These are phyloP conservation scores for Tapirus terrestris DNA, from an alignment of 2,113 vertebrate species.

Conservation along the genomic window DNA sequence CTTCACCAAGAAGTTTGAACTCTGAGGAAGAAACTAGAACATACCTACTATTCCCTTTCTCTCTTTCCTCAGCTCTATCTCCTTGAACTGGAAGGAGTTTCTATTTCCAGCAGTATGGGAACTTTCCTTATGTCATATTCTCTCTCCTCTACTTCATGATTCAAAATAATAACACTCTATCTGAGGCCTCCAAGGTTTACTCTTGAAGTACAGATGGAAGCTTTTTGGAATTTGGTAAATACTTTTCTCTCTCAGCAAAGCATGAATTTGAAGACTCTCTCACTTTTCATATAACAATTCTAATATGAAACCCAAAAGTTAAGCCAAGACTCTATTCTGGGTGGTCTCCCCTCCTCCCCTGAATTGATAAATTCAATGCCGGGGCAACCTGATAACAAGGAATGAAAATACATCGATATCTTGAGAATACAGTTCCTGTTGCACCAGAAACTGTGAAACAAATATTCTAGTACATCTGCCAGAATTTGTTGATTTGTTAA, in stretches of 20 bases:
- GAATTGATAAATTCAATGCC: background rate
- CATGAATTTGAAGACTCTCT: background rate
- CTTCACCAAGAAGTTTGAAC: background rate
- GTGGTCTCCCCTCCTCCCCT: background rate
- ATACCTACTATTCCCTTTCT: too few relatives aligned
- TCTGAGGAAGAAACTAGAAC: background rate
- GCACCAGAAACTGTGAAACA: background rate
- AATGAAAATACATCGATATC: background rate
- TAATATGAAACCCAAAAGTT: background rate
- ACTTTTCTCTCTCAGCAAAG: constrained; percentile 18
- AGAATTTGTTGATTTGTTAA: background rate
- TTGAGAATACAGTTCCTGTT: background rate
- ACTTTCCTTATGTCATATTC: background rate
- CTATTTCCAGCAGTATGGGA: background rate
- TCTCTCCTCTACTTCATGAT: background rate
- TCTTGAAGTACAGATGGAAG: background rate
- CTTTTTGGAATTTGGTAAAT: background rate
- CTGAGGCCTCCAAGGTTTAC: background rate
- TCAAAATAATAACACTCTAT: background rate
- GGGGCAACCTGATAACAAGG: background rate
- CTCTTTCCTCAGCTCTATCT: background rate
- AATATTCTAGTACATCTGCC: background rate
- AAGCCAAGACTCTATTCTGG: constrained; percentile 25
- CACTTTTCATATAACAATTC: background rate
- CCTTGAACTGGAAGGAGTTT: background rate